Conservation (phyloP, 1,140 invertebrate genomes). For the Stratiolaelaps scimitus region DNA sequence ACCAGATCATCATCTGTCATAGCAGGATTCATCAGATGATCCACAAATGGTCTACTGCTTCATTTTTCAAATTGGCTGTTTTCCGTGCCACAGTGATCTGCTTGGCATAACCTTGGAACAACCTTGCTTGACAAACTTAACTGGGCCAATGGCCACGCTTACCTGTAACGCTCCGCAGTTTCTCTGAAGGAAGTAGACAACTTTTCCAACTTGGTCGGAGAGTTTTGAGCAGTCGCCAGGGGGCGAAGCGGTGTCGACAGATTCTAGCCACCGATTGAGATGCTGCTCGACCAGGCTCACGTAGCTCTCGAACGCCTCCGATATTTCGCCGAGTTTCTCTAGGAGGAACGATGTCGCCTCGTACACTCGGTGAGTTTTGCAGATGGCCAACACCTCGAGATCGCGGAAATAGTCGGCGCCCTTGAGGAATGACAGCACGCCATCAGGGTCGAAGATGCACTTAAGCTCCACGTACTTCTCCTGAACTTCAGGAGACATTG, state of each 20-base stretch:
- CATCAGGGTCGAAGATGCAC: slow-evolving; percentile 50
- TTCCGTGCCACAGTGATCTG: too few species aligned
- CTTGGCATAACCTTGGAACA: too few species aligned
- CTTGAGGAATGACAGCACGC: slow-evolving; percentile 43
- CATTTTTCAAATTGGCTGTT: too few species aligned
- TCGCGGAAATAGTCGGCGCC: slow-evolving; percentile 37
- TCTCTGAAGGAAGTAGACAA: slow-evolving; percentile 31
- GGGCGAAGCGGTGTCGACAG: slow-evolving; percentile 12
- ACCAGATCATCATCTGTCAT: too few species aligned
- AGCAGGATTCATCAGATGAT: too few species aligned
- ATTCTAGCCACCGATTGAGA: slow-evolving; percentile 34
- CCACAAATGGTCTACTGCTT: too few species aligned
- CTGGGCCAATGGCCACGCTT: not conserved
- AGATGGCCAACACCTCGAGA: slow-evolving; percentile 37
- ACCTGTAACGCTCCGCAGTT: slow-evolving; percentile 17
- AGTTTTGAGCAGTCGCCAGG: not conserved
- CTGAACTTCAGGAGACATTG: slow-evolving; percentile 46
- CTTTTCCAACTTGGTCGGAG: slow-evolving; percentile 18
- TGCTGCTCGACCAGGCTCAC: slow-evolving; percentile 37
- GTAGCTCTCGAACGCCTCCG: slow-evolving; percentile 44
- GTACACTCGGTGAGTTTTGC: slow-evolving; percentile 41
- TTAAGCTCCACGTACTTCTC: slow-evolving; percentile 56
- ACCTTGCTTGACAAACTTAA: too few species aligned
- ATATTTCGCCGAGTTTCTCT: slow-evolving; percentile 47
- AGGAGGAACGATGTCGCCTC: slow-evolving; percentile 47